Conservation (phyloP, 2,888 invertebrate species). For the Cheiracanthium punctorium region DNA sequence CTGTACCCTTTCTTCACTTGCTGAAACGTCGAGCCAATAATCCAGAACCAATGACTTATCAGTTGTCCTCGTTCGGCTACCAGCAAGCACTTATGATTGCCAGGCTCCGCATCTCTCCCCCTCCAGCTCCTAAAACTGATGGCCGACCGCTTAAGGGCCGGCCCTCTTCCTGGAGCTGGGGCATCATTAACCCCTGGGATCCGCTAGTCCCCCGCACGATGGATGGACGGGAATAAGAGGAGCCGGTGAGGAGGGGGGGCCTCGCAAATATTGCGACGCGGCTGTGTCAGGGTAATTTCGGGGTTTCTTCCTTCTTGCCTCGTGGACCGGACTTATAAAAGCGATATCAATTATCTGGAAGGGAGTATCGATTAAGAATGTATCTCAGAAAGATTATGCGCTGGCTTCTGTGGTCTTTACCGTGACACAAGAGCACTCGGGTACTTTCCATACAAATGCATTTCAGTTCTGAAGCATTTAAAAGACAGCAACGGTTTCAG, state of each 20-base stretch:
- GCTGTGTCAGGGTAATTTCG: no score
- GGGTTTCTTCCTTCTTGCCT: no score
- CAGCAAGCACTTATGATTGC: constrained; percentile 42
- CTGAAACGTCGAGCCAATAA: background rate
- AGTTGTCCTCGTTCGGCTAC: background rate
- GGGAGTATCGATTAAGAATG: no score
- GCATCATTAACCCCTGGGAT: constrained; percentile 52
- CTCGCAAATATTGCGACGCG: background rate
- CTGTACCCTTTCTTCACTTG: no score
- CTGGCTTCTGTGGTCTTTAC: no score
- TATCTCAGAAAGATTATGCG: no score
- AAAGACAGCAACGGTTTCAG: no score
- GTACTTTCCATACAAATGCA: no score
- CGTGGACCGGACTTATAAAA: no score
- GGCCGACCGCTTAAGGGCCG: constrained; percentile 57
- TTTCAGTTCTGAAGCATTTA: no score
- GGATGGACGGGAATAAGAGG: background rate
- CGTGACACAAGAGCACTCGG: no score
- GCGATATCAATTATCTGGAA: no score
- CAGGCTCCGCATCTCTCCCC: background rate
- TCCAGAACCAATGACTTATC: background rate
- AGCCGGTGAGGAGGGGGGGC: background rate
- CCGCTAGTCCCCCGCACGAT: constrained; percentile 17
- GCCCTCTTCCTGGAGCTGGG: constrained; percentile 30
- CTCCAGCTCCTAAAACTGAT: constrained; percentile 31